Base-by-base conservation (phyloP, 2,797 vertebrate species). In the Argya squamiceps region DNA sequence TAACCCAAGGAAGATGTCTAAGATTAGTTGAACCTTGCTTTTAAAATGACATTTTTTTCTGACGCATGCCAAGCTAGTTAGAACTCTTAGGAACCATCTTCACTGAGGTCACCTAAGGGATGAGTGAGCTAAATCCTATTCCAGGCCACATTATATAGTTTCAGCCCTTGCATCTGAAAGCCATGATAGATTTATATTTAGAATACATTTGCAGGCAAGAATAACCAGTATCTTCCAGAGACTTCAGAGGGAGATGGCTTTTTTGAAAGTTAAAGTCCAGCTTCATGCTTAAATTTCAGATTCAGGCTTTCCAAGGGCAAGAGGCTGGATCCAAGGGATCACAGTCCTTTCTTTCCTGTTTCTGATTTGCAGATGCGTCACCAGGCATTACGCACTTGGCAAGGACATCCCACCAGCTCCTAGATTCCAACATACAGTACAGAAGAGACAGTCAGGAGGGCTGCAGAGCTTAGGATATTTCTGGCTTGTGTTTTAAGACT, bases 401-500 rank as follows among this genome's bases (percentile, higher is more conserved):
- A 93, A 84, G 59, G 85, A 92, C 88, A 69, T 16, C 70, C 46
- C 71, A 87, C 44, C 27, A 52, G 67, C 84, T 95, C 86, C 88
- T 71, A 62, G 41, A 89, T 96, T 88, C 91, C 84, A 93, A 71
- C 84, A 95, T 95, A 96, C 8, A 56, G 92, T 90, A 77, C 27
- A 88, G 91, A 89, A 96, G 91, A 96, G 91, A 89, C 77, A 91
- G 85, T 88, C 63, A 59, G 91, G 93, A 92, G 49, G 80, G 52
- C n/a, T 91, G 89, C 5, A 5, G 53, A 75, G 76, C 88, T 93
- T 94, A 87, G 75, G 92, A 96, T 96, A 96, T 96, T 97, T 96
- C 89, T 96, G 94, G 81, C 89, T 94, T 46, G 32, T 94, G 65
- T 93, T 75, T 93, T 89, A 92, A 92, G 86, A 71, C 91, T 92